Evolutionary conservation across 1,140 invertebrate genomes (phyloP).

Genomic region (Aphelinus atriplicis): DNA sequence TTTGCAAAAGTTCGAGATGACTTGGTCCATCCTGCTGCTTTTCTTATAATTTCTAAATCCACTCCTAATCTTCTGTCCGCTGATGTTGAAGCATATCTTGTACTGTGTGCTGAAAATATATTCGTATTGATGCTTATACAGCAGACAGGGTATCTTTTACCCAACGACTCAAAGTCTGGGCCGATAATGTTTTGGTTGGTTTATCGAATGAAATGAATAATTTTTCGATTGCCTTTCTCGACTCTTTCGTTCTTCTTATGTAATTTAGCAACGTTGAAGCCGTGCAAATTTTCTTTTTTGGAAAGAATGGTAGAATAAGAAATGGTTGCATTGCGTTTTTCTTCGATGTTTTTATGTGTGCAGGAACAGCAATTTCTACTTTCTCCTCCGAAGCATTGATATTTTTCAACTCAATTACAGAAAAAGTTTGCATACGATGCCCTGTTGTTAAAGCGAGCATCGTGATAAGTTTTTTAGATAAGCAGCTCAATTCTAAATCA

Average conservation of each 20-base stretch:
- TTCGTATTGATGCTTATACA: slow-evolving; percentile 11
- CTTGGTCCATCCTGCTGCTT: slow-evolving; percentile 35
- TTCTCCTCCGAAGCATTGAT: slow-evolving; percentile 14
- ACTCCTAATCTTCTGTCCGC: slow-evolving; percentile 27
- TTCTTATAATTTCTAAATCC: slow-evolving; percentile 28
- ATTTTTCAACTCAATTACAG: slow-evolving; percentile 34
- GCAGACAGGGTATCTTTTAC: slow-evolving; percentile 1
- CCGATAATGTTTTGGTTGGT: slow-evolving; percentile 1
- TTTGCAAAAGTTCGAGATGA: slow-evolving; percentile 12
- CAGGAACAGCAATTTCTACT: slow-evolving; percentile 40
- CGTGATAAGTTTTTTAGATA: slow-evolving; percentile 30
- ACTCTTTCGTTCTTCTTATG: slow-evolving; percentile 11
- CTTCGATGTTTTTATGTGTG: slow-evolving; percentile 39
- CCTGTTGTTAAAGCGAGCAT: slow-evolving; percentile 21
- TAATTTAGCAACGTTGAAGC: slow-evolving; percentile 17
- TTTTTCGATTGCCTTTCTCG: background rate
- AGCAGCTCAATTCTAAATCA: slow-evolving; percentile 12
- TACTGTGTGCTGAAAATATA: slow-evolving; percentile 33
- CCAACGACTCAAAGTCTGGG: slow-evolving; percentile 33
- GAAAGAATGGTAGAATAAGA: slow-evolving; percentile 34
- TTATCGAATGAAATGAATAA: slow-evolving; percentile 34
- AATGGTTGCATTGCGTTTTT: slow-evolving; percentile 26
- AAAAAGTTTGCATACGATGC: slow-evolving; percentile 37
- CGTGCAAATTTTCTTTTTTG: slow-evolving; percentile 14
- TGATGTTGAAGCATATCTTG: slow-evolving; percentile 33